A percentile compares a stretch with the other conserved stretches of the same genome.
Evolutionary conservation across 2,113 vertebrate species (phyloP).

Genomic region (Hippotragus niger): DNA sequence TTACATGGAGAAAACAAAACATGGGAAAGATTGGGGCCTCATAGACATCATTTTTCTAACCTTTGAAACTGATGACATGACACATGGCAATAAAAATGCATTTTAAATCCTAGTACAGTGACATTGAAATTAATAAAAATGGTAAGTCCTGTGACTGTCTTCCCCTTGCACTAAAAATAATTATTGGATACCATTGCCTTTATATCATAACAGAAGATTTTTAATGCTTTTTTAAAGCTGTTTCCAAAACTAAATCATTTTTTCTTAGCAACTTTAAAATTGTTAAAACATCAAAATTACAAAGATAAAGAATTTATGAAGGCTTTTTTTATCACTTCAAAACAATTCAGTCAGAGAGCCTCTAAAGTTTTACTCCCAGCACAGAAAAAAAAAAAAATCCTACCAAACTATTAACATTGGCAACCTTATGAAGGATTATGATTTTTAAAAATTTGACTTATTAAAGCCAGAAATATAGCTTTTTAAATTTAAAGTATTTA

Average conservation of each 20-base stretch:
- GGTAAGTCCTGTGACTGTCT: background rate
- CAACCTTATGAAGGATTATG: background rate
- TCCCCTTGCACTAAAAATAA: background rate
- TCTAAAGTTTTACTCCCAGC: background rate
- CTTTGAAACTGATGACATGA: conserved; percentile 29
- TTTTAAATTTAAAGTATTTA: background rate
- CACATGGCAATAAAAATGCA: conserved; percentile 1
- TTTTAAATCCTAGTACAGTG: background rate
- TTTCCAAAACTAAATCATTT: conserved; percentile 1
- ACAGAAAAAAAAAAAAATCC: background rate
- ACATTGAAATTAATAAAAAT: background rate
- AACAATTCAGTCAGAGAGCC: background rate
- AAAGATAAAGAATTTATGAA: background rate
- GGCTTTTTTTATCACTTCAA: background rate
- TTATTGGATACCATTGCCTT: background rate
- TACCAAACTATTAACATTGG: background rate
- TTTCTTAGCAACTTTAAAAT: background rate
- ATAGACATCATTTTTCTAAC: background rate
- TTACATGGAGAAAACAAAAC: conserved; percentile 2
- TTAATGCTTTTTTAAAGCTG: background rate
- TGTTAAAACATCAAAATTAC: background rate
- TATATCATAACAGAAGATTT: background rate
- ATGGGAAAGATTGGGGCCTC: background rate
- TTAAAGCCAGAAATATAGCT: background rate
- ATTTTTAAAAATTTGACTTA: background rate